Conservation (phyloP, 2,797 vertebrate genomes). For the Enteromius thamalakanensis region DNA sequence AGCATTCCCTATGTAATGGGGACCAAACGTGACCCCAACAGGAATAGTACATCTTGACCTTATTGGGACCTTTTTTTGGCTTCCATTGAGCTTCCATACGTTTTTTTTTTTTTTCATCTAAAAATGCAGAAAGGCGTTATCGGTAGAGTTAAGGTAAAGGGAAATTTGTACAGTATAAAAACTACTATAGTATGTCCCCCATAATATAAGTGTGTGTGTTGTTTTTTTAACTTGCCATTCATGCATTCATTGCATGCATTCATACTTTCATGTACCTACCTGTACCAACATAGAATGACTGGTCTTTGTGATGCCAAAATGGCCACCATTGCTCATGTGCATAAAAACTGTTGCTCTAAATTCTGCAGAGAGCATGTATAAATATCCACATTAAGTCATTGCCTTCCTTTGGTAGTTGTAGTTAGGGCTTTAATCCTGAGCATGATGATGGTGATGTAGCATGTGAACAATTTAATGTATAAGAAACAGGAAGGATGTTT, state of each 20-base stretch:
- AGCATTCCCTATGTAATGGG: neutral
- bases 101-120: too few relatives aligned
- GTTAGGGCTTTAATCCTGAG: neutral
- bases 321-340: neutral
- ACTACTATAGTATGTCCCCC: neutral
- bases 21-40: neutral
- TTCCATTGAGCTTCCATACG: too few relatives aligned
- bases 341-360: neutral
- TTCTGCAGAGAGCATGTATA: neutral
- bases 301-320: neutral
- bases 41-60: neutral
- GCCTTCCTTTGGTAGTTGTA: neutral
- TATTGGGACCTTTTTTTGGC: neutral
- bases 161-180: neutral
- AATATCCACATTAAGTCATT: neutral
- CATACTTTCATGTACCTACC: neutral
- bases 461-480: neutral
- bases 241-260: neutral
- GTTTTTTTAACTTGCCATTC: neutral
- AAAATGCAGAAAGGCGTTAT: too few relatives aligned
- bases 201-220: neutral
- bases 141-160: neutral
- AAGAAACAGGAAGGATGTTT: neutral
- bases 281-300: neutral
- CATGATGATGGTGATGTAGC: neutral